These are phyloP conservation scores for Pollachius pollachius DNA, from an alignment of 2,113 vertebrate genomes.

Conservation along the genomic window DNA sequence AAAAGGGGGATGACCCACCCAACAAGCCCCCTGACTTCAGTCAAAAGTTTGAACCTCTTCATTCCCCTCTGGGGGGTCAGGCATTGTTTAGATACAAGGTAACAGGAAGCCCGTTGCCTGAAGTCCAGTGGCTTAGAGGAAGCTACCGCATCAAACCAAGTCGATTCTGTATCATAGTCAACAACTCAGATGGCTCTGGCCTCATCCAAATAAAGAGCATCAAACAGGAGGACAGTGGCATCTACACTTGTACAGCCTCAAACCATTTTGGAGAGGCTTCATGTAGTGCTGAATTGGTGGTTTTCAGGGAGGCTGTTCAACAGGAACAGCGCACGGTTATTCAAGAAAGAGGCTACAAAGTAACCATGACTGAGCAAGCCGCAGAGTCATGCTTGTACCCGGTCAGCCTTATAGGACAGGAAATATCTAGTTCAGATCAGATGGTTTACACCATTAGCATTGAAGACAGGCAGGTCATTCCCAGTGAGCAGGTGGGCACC, in stretches of 20 bases:
- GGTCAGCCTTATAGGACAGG: conserved; percentile 52
- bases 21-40: conserved; percentile 75
- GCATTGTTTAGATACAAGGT: conserved; percentile 77
- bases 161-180: conserved; percentile 59
- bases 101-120: conserved; percentile 74
- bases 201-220: conserved; percentile 74
- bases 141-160: conserved; percentile 62
- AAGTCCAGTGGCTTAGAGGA: conserved; percentile 80
- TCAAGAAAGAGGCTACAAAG: conserved; percentile 53
- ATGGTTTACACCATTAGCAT: conserved; percentile 71
- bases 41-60: conserved; percentile 66
- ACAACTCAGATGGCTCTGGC: conserved; percentile 77
- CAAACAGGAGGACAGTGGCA: conserved; percentile 71
- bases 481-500: conserved; percentile 63
- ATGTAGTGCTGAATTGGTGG: conserved; percentile 76
- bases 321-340: conserved; percentile 44
- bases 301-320: conserved; percentile 49
- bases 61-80: conserved; percentile 65
- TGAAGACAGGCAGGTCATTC: conserved; percentile 62
- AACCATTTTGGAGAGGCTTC: conserved; percentile 75
- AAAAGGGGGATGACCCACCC: background rate
- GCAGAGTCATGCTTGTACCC: conserved; percentile 55
- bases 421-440: conserved; percentile 51
- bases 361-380: conserved; percentile 54
- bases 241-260: conserved; percentile 78